A percentile compares a stretch with the other conserved stretches of the same genome.
Conservation (phyloP, 2,888 invertebrate species). For the Clivina fossor region DNA sequence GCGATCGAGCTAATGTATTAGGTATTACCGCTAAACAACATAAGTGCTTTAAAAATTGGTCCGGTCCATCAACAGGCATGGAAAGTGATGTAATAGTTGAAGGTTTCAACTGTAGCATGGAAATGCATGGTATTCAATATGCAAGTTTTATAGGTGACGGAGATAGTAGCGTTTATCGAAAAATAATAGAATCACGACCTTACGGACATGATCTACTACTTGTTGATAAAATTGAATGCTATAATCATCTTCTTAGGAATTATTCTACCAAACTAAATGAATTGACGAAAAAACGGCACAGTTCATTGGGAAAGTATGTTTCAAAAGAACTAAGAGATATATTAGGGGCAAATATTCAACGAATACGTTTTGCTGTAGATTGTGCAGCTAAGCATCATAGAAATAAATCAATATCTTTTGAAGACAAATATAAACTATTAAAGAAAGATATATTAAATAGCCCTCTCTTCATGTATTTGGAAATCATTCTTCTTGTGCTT, state of each 20-base stretch:
- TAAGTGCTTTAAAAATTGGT: no score
- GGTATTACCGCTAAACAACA: no score
- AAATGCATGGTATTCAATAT: conserved; percentile 8
- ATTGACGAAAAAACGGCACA: background rate
- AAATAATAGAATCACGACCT: conserved; percentile 5
- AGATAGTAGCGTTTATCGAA: conserved; percentile 7
- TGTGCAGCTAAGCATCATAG: conserved; percentile 11
- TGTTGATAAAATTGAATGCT: conserved; percentile 3
- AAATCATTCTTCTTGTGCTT: background rate
- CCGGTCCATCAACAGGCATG: no score
- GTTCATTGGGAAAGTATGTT: conserved; percentile 1
- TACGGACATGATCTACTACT: background rate
- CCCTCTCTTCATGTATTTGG: conserved; percentile 8
- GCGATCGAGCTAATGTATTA: no score
- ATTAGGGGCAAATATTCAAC: background rate
- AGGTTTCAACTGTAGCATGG: no score
- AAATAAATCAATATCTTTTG: background rate
- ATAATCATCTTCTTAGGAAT: conserved; percentile 5
- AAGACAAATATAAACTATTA: background rate
- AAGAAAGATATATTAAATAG: conserved; percentile 7
- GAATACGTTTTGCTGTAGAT: conserved; percentile 6
- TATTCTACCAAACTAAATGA: conserved; percentile 4
- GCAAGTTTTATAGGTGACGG: conserved; percentile 9
- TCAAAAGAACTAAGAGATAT: conserved; percentile 9
- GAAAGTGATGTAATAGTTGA: no score